phyloP scores from a whole-genome alignment of 53 echinoderm and acorn worm species.

The Arbacia lixula region DNA sequence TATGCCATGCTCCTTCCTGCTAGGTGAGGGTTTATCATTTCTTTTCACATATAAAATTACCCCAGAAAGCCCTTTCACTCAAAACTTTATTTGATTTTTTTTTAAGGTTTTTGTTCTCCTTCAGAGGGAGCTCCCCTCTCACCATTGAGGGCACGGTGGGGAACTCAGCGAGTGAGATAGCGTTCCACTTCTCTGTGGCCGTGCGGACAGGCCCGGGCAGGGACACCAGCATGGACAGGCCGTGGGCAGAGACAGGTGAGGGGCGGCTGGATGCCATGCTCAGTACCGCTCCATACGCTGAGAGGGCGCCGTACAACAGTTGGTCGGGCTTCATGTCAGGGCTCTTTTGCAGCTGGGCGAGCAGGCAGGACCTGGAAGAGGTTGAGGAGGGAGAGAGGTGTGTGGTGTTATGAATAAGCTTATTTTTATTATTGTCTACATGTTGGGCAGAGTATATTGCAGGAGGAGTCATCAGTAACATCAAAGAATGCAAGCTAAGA shows the following conservation, averaged over 20 bases:
- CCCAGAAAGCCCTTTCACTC: no score
- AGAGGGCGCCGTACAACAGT: slow-evolving; percentile 64
- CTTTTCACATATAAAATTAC: no score
- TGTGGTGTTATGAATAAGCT: no score
- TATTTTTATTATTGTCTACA: no score
- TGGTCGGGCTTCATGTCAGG: slow-evolving; percentile 64
- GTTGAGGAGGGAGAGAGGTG: no score
- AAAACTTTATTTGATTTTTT: no score
- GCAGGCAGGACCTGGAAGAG: slow-evolving; percentile 74
- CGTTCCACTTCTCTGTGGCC: slow-evolving; percentile 92
- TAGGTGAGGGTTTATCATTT: no score
- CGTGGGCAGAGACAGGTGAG: slow-evolving; percentile 60
- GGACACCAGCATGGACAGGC: slow-evolving; percentile 65
- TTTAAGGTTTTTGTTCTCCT: no score
- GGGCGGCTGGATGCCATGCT: slow-evolving; percentile 77
- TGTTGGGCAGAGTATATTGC: no score
- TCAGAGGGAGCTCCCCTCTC: slow-evolving; percentile 7
- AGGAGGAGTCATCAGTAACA: no score
- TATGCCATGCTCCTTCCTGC: no score
- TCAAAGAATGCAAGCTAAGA: no score
- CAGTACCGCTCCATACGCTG: slow-evolving; percentile 83
- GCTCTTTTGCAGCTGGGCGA: slow-evolving; percentile 75
- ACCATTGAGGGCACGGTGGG: slow-evolving; percentile 69
- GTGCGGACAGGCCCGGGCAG: slow-evolving; percentile 76
- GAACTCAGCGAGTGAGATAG: slow-evolving; percentile 54